phyloP scores from a whole-genome alignment of 2,113 vertebrate species.

The Actenoides lindsayi region DNA sequence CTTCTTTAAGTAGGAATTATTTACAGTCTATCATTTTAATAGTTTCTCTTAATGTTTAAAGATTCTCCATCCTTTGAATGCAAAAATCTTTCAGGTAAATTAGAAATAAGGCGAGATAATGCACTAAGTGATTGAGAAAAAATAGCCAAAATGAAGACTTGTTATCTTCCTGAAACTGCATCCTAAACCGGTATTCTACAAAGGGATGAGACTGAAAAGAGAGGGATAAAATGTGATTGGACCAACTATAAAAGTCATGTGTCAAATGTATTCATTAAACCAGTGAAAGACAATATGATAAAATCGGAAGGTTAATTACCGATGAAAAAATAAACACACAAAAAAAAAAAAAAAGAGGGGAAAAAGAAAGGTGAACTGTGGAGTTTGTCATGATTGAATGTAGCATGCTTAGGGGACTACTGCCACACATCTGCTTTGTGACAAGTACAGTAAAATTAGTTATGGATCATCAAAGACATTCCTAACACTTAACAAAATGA shows the following conservation, averaged over 20 bases:
- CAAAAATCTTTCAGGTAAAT: background rate
- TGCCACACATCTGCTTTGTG: conserved; percentile 59
- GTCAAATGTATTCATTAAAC: background rate
- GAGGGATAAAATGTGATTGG: background rate
- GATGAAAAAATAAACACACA: background rate
- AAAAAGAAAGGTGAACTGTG: background rate
- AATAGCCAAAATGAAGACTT: background rate
- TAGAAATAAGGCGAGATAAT: background rate
- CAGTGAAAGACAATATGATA: background rate
- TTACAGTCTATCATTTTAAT: background rate
- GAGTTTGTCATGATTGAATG: background rate
- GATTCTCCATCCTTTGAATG: background rate
- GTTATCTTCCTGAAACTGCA: background rate
- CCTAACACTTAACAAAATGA: conserved; percentile 51
- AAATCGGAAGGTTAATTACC: conserved; percentile 10
- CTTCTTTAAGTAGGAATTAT: background rate
- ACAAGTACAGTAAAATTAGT: conserved; percentile 61
- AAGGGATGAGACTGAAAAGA: background rate
- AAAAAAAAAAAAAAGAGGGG: background rate
- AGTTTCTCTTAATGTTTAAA: background rate
- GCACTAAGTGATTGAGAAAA: background rate
- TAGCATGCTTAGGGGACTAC: background rate
- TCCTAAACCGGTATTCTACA: background rate
- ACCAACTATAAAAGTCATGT: background rate
- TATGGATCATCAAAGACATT: conserved; percentile 68